These are phyloP conservation scores for Oryzias celebensis DNA, from an alignment of 2,113 vertebrate genomes.

Conservation along the genomic window DNA sequence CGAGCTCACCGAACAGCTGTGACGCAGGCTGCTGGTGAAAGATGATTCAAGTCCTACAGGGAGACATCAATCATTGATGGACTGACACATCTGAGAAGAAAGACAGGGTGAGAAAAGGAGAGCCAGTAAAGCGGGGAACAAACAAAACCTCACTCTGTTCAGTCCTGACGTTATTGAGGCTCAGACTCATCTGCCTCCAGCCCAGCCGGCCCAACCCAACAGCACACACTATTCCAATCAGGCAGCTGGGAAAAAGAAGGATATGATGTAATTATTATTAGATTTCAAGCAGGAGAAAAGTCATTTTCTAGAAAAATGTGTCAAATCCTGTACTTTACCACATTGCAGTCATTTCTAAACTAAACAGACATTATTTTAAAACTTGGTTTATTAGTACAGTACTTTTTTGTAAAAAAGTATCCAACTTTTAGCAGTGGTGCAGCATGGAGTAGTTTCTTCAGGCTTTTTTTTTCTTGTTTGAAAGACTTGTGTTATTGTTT, in stretches of 20 bases:
- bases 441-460: too few relatives aligned
- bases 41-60: conserved; percentile 61
- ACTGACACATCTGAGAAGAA: conserved; percentile 59
- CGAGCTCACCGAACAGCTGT: conserved; percentile 61
- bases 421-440: too few relatives aligned
- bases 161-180: conserved; percentile 33
- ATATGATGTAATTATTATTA: conserved; percentile 49
- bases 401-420: too few relatives aligned
- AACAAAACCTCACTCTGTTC: conserved; percentile 25
- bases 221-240: conserved; percentile 25
- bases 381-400: too few relatives aligned
- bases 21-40: conserved; percentile 70
- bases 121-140: conserved; percentile 43
- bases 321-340: conserved; percentile 32
- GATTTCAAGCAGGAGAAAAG: conserved; percentile 12
- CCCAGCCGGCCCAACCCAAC: conserved; percentile 19
- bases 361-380: not conserved
- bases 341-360: not conserved
- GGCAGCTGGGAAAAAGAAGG: conserved; percentile 31
- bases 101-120: conserved; percentile 28
- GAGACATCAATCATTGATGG: conserved; percentile 64
- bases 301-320: conserved; percentile 17
- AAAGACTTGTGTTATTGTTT: too few relatives aligned
- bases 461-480: too few relatives aligned
- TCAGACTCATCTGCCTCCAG: conserved; percentile 26